Percentiles rank a stretch among this genome's conserved stretches.
Evolutionary conservation across 1,140 invertebrate genomes (phyloP).

Genomic region (Magallana gigas): DNA sequence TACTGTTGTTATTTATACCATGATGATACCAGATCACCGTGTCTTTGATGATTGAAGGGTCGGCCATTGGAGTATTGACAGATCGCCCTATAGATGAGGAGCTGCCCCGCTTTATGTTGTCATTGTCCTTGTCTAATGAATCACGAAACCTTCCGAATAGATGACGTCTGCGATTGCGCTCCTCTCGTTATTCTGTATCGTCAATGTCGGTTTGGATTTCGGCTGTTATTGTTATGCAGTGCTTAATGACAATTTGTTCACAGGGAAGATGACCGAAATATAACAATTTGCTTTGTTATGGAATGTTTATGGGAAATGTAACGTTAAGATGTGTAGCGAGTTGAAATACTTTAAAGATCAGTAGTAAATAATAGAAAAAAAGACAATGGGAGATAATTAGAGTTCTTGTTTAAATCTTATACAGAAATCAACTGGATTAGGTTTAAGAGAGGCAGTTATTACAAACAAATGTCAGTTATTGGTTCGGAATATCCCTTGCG

Average conservation of each 20-base stretch:
- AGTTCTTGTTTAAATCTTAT: too few relatives aligned
- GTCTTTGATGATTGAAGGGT: not conserved
- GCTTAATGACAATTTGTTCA: not conserved
- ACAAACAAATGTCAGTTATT: not conserved
- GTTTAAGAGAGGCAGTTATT: not conserved
- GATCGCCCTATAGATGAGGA: not conserved
- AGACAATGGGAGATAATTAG: too few relatives aligned
- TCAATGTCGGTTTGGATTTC: not conserved
- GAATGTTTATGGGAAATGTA: not conserved
- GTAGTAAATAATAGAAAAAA: too few relatives aligned
- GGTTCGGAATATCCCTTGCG: not conserved
- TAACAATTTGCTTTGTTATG: not conserved
- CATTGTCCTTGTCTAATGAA: not conserved
- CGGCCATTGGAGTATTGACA: not conserved
- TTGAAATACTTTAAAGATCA: too few relatives aligned
- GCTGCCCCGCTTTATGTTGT: not conserved
- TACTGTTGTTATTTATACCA: slow-evolving; percentile 4
- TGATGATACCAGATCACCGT: not conserved
- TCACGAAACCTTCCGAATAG: slow-evolving; percentile 26
- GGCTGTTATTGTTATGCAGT: not conserved
- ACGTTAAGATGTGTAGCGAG: too few relatives aligned
- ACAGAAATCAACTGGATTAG: not conserved
- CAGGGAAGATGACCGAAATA: not conserved
- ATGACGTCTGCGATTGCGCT: not conserved
- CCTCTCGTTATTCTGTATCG: not conserved